A percentile compares a stretch with the other conserved stretches of the same genome.
phyloP scores from a whole-genome alignment of 2,888 invertebrate genomes.

The Protodeltote pygarga region DNA sequence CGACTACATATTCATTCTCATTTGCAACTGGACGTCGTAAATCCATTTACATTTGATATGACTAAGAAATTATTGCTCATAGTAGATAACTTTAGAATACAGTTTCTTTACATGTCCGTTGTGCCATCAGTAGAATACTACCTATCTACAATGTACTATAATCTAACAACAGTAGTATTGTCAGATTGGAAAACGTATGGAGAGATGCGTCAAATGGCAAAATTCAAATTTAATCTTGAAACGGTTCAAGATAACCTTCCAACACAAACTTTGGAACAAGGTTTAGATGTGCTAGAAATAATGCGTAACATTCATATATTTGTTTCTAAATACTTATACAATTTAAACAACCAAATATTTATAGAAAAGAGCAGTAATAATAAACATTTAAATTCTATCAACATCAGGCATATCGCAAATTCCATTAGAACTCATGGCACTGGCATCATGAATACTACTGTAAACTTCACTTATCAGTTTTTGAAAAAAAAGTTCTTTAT shows the following conservation, averaged over 20 bases:
- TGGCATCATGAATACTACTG: constrained; percentile 98
- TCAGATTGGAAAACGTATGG: constrained; percentile 99
- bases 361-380: constrained; percentile 96
- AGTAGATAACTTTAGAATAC: constrained; percentile 84
- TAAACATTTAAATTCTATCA: constrained; percentile 97
- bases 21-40: constrained; percentile 91
- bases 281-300: constrained; percentile 98
- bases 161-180: constrained; percentile 97
- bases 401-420: constrained; percentile 97
- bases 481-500: constrained; percentile 96
- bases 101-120: constrained; percentile 87
- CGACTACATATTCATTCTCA: constrained; percentile 97
- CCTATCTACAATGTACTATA: constrained; percentile 97
- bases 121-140: constrained; percentile 94
- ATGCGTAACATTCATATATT: constrained; percentile 98
- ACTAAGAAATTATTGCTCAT: constrained; percentile 89
- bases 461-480: constrained; percentile 97
- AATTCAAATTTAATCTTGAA: constrained; percentile 92
- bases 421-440: constrained; percentile 98
- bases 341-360: constrained; percentile 98
- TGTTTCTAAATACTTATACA: constrained; percentile 97
- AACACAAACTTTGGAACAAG: constrained; percentile 98
- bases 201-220: constrained; percentile 97
- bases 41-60: constrained; percentile 90
- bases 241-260: constrained; percentile 98